Base-by-base conservation (phyloP, 1,140 invertebrate species). In the Aphelinus atriplicis region DNA sequence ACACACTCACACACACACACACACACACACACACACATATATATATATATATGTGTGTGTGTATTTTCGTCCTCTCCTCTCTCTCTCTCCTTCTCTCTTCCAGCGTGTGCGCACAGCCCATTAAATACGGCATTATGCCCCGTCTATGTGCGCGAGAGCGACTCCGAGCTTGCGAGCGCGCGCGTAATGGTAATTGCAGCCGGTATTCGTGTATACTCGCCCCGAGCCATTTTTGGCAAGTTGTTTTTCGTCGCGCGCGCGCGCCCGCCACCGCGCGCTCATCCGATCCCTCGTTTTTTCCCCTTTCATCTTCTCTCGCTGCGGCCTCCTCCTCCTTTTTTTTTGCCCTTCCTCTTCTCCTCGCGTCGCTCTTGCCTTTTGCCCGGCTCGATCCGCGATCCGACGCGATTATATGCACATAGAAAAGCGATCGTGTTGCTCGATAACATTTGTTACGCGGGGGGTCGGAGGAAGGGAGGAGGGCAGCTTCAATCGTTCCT, bases 111-210 rank as follows among this genome's bases (percentile, higher is more conserved):
- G 62, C 2, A 56, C 26, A 10, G 78, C 79, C 82, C 85, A 86
- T 87, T 86, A 86, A 86, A 85, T 87, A 86, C 84, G 83, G 85
- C 81, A 86, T 86, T 86, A 86, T 86, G 81, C 82, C 84, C 79
- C 72, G 78, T 75, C 58, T 80, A 83, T 80, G 80, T 81, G 76
- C 57, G 50, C 46, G 42, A 7, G 55, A 57, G 2, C 26, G 7
- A 10, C 7, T 9, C 26, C 26, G 26, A 26, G 26, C 26, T 26
- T 26, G 26, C 26, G 10, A 26, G 10, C 7, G 2, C 74, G 68
- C 79, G 77, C 78, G 77, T 82, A 83, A 83, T 85, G 84, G 81
- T 85, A 85, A 86, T 85, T 84, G 84, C 81, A 63, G 76, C 26
- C 26, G 26, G 79, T 78, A 84, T 26, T 26, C 26, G 26, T n/a